These are phyloP conservation scores for Drosophila insularis DNA, from an alignment of 1,140 invertebrate species.

Conservation along the genomic window DNA sequence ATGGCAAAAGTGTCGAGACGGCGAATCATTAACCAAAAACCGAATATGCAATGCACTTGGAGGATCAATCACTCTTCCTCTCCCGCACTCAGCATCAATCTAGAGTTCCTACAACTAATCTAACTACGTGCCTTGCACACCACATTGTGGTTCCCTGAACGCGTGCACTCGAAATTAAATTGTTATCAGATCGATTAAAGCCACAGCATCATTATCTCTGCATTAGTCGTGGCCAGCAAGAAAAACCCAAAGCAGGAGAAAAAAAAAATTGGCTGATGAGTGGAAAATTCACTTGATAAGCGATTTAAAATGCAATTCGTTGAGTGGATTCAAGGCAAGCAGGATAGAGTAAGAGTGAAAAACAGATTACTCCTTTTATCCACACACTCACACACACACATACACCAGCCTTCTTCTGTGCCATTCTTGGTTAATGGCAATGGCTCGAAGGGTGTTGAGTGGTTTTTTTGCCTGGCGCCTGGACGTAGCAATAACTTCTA, in stretches of 20 bases:
- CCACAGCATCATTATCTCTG: slow-evolving; percentile 77
- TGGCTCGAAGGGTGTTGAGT: slow-evolving; percentile 36
- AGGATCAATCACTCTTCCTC: slow-evolving; percentile 35
- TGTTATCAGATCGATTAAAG: slow-evolving; percentile 80
- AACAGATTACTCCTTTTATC: not conserved
- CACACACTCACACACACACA: not conserved
- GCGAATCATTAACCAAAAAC: slow-evolving; percentile 47
- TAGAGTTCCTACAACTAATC: slow-evolving; percentile 46
- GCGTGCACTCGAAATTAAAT: slow-evolving; percentile 77
- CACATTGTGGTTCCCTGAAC: slow-evolving; percentile 46
- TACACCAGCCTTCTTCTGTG: too few species aligned
- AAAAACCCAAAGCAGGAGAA: slow-evolving; percentile 6
- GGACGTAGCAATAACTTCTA: slow-evolving; percentile 73
- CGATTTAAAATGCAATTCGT: slow-evolving; percentile 56
- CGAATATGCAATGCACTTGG: slow-evolving; percentile 49
- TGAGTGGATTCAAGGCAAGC: not conserved
- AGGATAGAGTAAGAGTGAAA: slow-evolving; percentile 17
- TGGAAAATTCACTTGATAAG: slow-evolving; percentile 53
- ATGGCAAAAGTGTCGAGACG: slow-evolving; percentile 29
- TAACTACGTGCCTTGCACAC: slow-evolving; percentile 68
- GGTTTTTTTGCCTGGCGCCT: slow-evolving; percentile 65
- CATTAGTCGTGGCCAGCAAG: slow-evolving; percentile 60
- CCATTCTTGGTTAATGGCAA: not conserved
- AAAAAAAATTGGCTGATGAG: slow-evolving; percentile 34
- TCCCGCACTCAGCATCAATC: not conserved